Evolutionary conservation across 2,797 vertebrate species (phyloP), one percentile per base, ranked within the genome.

Genomic region (Staurois parvus): DNA sequence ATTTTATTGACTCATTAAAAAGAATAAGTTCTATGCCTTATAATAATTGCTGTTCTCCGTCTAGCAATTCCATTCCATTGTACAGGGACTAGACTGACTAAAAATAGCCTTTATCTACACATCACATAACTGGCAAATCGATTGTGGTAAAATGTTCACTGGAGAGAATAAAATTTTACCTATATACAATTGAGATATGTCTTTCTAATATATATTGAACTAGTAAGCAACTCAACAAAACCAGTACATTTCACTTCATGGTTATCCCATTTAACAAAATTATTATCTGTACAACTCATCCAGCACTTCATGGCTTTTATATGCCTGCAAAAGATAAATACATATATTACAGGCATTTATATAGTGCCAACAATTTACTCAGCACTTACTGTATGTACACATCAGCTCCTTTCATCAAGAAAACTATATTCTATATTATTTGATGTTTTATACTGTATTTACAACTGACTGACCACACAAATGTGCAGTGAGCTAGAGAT

Each of bases 1-100:
- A 81, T 81, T 81, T 81, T 72, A 81, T 72, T 59, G 68, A 67
- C 79, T 81, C 79, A 81, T 81, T 81, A 81, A 81, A 81, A 67
- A 59, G 52, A 72, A 77, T 72, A 81, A 72, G 68, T 81, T 81
- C 68, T 59, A 29, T 30, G 70, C 67, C 72, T 72, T 81, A 72
- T 52, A 81, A 72, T 72, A 81, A 72, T 81, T 72, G 48, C 45
- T 37, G 70, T 81, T 69, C 48, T 24, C 21, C 30, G 48, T 72
- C 79, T 62, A 19, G 68, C 26, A 72, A 37, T 81, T 81, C 68
- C 30, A 81, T 59, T 81, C 64, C 48, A 81, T 81, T 81, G 79
- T 72, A 81, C 68, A 24, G 79, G 45, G 68, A 81, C 56, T 34
- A 70, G 52, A 70, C 28, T 52, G 78, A 24, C 78, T 80, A 81